Base-by-base conservation (phyloP, 2,888 invertebrate genomes). In the Anarsia innoxiella region DNA sequence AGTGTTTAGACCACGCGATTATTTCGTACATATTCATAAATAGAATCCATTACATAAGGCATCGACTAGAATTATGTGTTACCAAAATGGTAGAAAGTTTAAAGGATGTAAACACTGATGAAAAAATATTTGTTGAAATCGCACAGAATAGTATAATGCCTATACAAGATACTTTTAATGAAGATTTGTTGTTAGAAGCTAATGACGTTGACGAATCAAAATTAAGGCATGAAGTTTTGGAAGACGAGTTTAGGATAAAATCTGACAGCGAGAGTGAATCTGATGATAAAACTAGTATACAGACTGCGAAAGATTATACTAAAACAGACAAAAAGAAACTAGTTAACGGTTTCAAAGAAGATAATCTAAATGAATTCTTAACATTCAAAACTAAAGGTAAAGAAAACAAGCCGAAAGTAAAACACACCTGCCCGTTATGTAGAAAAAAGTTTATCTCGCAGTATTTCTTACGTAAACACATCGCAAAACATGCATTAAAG, bases 211-310 rank as follows among this genome's bases (percentile, higher is more conserved):
- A 68, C 37, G 77, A 75, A 34, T 43, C 44, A 9, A 59, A 70
- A 46, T 36, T 60, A 0, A 65, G 66, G 44, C 47, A 75, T n/a
- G 78, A 79, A 14, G 66, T 79, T 3, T 42, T 84, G 36, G 83
- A 84, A 63, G 83, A 83, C 31, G 82, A 83, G 48, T 83, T 73
- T 48, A 71, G 83, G 56, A 4, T 66, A 1, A 52, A 71, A 45
- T 65, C 70, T 2, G 75, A 70, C 3, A 38, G 16, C 23, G 30
- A 43, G 31, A 58, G 53, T 12, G 48, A 50, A 15, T 9, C 8
- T 25, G 25, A 9, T 19, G 19, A n/a, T n/a, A n/a, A n/a, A n/a
- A n/a, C n/a, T n/a, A n/a, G n/a, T n/a, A n/a, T n/a, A n/a, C n/a
- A n/a, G n/a, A n/a, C n/a, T n/a, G n/a, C n/a, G 8, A 19, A 19